A percentile compares a stretch with the other conserved stretches of the same genome.
These are phyloP conservation scores for Leucopsar rothschildi DNA, from an alignment of 2,113 vertebrate species.

Conservation along the genomic window DNA sequence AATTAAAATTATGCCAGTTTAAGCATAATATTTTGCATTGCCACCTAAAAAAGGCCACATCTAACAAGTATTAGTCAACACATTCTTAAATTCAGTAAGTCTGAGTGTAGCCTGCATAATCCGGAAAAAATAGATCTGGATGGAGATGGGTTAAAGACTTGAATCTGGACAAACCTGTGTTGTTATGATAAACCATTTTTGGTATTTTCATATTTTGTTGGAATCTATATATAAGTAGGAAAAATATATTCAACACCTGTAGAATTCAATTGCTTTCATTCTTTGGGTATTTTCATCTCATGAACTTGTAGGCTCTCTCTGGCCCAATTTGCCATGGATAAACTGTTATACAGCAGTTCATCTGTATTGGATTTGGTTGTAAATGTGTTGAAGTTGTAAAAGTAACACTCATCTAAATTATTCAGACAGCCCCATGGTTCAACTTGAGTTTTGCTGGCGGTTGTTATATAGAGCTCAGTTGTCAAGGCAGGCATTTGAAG, in stretches of 20 bases:
- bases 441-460: not conserved
- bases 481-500: conserved; percentile 30
- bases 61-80: not conserved
- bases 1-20: not conserved
- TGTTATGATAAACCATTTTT: not conserved
- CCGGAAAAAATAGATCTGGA: not conserved
- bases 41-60: not conserved
- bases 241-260: not conserved
- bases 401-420: conserved; percentile 55
- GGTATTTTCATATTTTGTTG: not conserved
- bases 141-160: not conserved
- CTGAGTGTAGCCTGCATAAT: not conserved
- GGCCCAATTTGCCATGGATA: not conserved
- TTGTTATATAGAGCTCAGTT: not conserved
- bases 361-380: conserved; percentile 29
- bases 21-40: not conserved
- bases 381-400: conserved; percentile 46
- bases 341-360: not conserved
- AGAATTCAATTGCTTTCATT: not conserved
- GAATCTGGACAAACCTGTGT: not conserved
- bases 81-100: not conserved
- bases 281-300: not conserved
- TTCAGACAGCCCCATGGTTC: conserved; percentile 45
- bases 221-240: not conserved
- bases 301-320: not conserved